phyloP scores from a whole-genome alignment of 2,888 invertebrate genomes.

The Achlya flavicornis region DNA sequence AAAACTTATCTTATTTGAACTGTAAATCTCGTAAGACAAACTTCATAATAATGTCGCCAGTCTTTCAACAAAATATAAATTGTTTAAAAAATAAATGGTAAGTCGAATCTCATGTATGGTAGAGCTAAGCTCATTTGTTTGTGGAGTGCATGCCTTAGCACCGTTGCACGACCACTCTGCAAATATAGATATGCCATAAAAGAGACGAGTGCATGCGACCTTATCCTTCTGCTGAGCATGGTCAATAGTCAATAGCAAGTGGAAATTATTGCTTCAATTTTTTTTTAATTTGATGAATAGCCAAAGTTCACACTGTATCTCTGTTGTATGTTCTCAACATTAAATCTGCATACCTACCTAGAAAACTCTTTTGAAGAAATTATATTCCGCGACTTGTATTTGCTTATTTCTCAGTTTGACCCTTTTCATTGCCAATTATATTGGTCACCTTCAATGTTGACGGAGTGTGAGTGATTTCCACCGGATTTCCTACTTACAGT shows the following conservation, averaged over 20 bases:
- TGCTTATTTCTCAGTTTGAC: background rate
- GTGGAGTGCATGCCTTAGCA: conserved; percentile 60
- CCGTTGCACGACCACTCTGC: conserved; percentile 64
- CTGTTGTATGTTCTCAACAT: too few species aligned
- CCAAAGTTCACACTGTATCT: too few species aligned
- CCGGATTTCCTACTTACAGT: background rate
- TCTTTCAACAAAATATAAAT: conserved; percentile 9
- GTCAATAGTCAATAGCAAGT: conserved; percentile 1
- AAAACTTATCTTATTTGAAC: background rate
- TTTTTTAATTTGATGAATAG: too few species aligned
- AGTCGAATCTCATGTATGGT: conserved; percentile 57
- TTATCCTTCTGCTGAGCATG: conserved; percentile 14
- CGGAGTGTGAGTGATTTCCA: background rate
- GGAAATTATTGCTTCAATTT: background rate
- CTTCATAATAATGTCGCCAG: conserved; percentile 1
- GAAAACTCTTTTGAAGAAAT: too few species aligned
- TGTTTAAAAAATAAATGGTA: conserved; percentile 36
- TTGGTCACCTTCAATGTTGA: background rate
- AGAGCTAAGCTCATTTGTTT: conserved; percentile 49
- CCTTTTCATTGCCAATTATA: background rate
- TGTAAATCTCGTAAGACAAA: background rate
- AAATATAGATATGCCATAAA: conserved; percentile 52
- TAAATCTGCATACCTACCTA: too few species aligned
- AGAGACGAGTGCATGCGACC: conserved; percentile 33
- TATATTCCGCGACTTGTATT: background rate